A percentile compares a stretch with the other conserved stretches of the same genome.
Evolutionary conservation across 2,888 invertebrate genomes (phyloP).

Genomic region (Pammene fasciana): DNA sequence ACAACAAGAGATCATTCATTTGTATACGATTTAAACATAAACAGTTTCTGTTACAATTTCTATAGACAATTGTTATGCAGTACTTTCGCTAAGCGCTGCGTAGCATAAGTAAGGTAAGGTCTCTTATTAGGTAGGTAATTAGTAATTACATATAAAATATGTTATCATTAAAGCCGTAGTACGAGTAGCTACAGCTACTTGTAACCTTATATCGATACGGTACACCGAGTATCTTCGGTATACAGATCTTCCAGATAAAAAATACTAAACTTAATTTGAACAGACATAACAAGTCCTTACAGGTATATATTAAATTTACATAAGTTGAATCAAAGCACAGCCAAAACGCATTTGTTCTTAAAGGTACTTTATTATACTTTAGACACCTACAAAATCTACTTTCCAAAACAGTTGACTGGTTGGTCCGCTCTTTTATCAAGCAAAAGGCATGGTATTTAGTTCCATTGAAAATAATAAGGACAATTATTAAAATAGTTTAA

Average conservation of each 20-base stretch:
- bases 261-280: constrained; percentile 36
- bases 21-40: constrained; percentile 1
- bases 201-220: constrained; percentile 19
- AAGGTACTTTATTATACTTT: constrained; percentile 58
- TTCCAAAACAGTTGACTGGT: constrained; percentile 76
- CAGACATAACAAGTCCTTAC: constrained; percentile 33
- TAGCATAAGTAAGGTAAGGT: constrained; percentile 10
- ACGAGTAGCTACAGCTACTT: constrained; percentile 12
- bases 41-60: constrained; percentile 16
- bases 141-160: constrained; percentile 13
- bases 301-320: constrained; percentile 46
- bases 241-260: constrained; percentile 21
- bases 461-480: constrained; percentile 39
- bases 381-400: constrained; percentile 66
- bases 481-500: constrained; percentile 15
- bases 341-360: constrained; percentile 71
- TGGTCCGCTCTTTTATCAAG: constrained; percentile 79
- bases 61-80: constrained; percentile 1
- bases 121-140: constrained; percentile 8
- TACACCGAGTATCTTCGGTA: constrained; percentile 23
- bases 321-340: constrained; percentile 74
- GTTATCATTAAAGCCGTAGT: constrained; percentile 10
- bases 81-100: constrained; percentile 4
- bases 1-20: constrained; percentile 41
- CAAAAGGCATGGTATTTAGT: constrained; percentile 73